Evolutionary conservation across 2,113 vertebrate species (phyloP), one percentile per base, ranked within the genome.

Genomic region (Rissa tridactyla): DNA sequence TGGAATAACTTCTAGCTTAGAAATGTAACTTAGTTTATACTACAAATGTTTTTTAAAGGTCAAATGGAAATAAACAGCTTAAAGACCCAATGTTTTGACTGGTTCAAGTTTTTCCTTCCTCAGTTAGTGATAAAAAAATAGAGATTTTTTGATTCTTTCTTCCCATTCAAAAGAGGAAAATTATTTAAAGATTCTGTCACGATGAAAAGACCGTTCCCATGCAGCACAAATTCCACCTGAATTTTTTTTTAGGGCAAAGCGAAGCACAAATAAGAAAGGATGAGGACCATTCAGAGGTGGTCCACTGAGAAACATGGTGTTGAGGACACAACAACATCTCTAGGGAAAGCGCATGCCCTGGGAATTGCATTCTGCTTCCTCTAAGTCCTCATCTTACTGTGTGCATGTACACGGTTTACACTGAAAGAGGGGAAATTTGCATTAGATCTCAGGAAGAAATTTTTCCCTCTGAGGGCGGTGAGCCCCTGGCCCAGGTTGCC

Each of bases 31-130:
- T 60, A 15, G 87, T 85, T 96, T 95, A 85, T 30, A 62, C 44
- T 58, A 72, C 27, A 76, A 90, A 76, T 71, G 44, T 12, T 62
- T 86, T 92, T 75, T 82, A 96, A 97, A 96, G 93, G 94, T 95
- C 95, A 96, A 49, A 72, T 77, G 75, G 71, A 95, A 96, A 96
- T 69, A 88, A 94, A 93, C 90, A 95, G 38, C 79, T 95, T 70
- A 54, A 93, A 62, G 58, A 78, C 51, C 75, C 68, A 77, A 11
- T 62, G 62, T 90, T 97, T 91, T 64, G 81, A 82, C 57, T 76
- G 23, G 61, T 30, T 84, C 9, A 20, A 84, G 38, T 73, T 91
- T 92, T 69, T 90, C 27, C 52, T 92, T 88, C 46, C 32, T 75
- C 44, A 32, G 44, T 34, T n/a, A 29, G 47, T 49, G 61, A 85